phyloP scores from a whole-genome alignment of 2,113 vertebrate genomes.

The Grantiella picta region DNA sequence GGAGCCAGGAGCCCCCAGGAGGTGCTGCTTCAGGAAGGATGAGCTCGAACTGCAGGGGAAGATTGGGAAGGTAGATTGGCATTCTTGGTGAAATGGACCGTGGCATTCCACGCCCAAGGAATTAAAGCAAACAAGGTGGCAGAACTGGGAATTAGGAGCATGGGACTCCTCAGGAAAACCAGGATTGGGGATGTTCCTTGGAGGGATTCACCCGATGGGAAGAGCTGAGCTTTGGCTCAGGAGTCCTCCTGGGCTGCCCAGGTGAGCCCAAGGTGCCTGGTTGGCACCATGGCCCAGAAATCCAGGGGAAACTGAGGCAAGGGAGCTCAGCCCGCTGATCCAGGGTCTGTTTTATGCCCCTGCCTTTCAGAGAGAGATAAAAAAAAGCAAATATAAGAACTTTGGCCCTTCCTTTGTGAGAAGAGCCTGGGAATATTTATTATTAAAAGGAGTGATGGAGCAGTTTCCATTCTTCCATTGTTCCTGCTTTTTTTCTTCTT shows the following conservation, averaged over 20 bases:
- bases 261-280: background rate
- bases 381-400: background rate
- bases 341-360: constrained; percentile 20
- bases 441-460: constrained; percentile 20
- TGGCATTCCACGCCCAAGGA: background rate
- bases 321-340: constrained; percentile 5
- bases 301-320: background rate
- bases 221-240: background rate
- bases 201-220: background rate
- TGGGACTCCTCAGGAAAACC: background rate
- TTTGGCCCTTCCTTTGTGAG: background rate
- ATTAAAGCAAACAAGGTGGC: background rate
- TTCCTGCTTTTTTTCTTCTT: background rate
- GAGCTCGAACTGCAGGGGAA: background rate
- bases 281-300: background rate
- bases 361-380: constrained; percentile 29
- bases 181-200: background rate
- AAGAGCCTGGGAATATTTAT: constrained; percentile 46
- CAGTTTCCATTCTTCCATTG: constrained; percentile 10
- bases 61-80: background rate
- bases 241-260: background rate
- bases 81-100: background rate
- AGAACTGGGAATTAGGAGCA: background rate
- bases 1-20: background rate
- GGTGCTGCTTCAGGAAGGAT: background rate